Conservation (phyloP, 2,888 invertebrate species). For the Chymomyza fuscimana region DNA sequence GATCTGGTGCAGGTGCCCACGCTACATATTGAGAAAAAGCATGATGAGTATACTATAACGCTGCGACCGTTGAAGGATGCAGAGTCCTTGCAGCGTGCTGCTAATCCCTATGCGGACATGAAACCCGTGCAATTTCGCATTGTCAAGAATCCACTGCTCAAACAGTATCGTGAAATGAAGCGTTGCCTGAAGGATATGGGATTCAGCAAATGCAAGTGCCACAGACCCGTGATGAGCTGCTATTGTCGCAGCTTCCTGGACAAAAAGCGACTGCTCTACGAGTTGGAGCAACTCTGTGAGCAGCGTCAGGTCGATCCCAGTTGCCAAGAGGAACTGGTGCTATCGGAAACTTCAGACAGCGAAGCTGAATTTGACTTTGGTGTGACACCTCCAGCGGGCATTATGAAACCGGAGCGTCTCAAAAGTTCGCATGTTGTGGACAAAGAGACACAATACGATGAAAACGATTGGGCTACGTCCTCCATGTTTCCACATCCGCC, state of each 20-base stretch:
- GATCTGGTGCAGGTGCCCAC: conserved; percentile 81
- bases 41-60: conserved; percentile 84
- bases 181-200: conserved; percentile 82
- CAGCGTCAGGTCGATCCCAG: conserved; percentile 46
- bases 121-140: conserved; percentile 86
- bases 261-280: conserved; percentile 81
- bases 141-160: conserved; percentile 81
- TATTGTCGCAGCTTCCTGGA: conserved; percentile 75
- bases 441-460: conserved; percentile 83
- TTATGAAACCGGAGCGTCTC: conserved; percentile 83
- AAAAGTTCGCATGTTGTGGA: conserved; percentile 81
- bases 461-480: conserved; percentile 80
- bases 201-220: conserved; percentile 82
- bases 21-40: conserved; percentile 84
- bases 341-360: conserved; percentile 77
- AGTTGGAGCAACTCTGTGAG: conserved; percentile 80
- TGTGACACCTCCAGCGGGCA: conserved; percentile 86
- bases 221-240: conserved; percentile 80
- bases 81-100: conserved; percentile 81
- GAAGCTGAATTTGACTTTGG: conserved; percentile 86
- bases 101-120: conserved; percentile 85
- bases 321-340: conserved; percentile 62
- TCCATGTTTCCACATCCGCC: conserved; percentile 63
- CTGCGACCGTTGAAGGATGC: conserved; percentile 85
- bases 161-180: conserved; percentile 81